Percentiles rank a stretch among this genome's conserved stretches.
These are phyloP conservation scores for Agrotis ipsilon DNA, from an alignment of 2,888 invertebrate species.

Conservation along the genomic window DNA sequence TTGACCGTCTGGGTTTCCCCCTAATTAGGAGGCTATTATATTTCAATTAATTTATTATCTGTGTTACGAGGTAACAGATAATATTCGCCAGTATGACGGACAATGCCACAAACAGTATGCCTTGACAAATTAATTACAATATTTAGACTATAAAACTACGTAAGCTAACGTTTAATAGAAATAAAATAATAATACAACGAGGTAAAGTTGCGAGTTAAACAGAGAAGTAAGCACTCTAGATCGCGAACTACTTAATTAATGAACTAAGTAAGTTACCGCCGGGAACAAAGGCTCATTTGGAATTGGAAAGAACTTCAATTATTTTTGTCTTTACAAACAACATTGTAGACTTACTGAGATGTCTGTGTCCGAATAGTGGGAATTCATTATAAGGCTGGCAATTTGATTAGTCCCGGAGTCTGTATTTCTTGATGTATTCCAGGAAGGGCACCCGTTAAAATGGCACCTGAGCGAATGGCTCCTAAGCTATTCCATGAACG, in stretches of 20 bases:
- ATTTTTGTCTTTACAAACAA: conserved; percentile 51
- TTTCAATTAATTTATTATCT: no score
- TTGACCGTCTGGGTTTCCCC: no score
- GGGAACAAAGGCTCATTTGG: conserved; percentile 55
- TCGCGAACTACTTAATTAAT: conserved; percentile 63
- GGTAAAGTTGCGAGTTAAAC: conserved; percentile 23
- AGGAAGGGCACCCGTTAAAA: no score
- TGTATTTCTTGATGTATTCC: no score
- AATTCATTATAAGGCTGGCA: conserved; percentile 1
- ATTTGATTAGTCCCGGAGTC: conserved; percentile 32
- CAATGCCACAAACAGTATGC: not conserved
- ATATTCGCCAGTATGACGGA: not conserved
- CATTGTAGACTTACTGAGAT: conserved; percentile 6
- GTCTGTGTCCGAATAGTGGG: not conserved
- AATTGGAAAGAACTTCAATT: conserved; percentile 61
- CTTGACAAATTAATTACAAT: not conserved
- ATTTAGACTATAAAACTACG: not conserved
- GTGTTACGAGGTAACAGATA: not conserved
- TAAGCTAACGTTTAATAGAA: not conserved
- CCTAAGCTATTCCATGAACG: no score
- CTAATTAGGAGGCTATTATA: not conserved
- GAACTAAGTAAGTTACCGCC: conserved; percentile 58
- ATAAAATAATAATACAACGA: conserved; percentile 16
- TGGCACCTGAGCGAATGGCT: no score
- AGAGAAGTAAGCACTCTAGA: conserved; percentile 42